Base-by-base conservation (phyloP, 1,140 invertebrate genomes). In the Brachionus asplanchnoidis region DNA sequence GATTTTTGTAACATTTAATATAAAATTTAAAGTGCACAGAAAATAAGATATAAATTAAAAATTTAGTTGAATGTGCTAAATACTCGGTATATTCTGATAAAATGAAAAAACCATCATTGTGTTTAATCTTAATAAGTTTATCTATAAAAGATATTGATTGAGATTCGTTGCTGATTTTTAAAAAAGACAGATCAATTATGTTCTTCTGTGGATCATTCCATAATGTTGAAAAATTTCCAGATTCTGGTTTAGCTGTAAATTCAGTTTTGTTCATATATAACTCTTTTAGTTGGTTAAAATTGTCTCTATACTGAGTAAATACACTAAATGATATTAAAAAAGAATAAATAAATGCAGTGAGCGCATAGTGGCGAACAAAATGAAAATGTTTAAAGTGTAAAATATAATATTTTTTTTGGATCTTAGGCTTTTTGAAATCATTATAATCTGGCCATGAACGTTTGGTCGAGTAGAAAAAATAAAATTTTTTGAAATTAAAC, bases 1-100 rank as follows among this genome's bases (percentile, higher is more conserved):
- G 42, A 11, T 50, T 77, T 42, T 28, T 77, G n/a, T 26, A 53
- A 28, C 23, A 50, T 77, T 50, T 77, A 46, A 77, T 26, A 46
- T 77, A 77, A 50, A 77, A 50, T 50, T 77, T 77, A 77, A 77
- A 77, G 23, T 77, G 73, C 9, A 77, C 73, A 14, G 73, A 77
- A 50, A 77, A 77, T 46, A 77, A 50, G 0, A 77, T 8, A 50
- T 77, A 77, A 23, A 77, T 26, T n/a, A 77, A 26, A 77, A 77
- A 77, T 50, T 77, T 77, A 14, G 42, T 77, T 12, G 73, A 77
- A 77, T 77, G 73, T 11, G 73, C 73, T 20, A 77, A 77, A 50
- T 50, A 46, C 28, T 77, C 73, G 32, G 73, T 50, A 73, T 53
- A 77, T 9, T 50, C 42, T 36, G 73, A 77, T 11, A 77, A 77